phyloP scores from a whole-genome alignment of 2,797 vertebrate genomes.

The Merluccius polli region DNA sequence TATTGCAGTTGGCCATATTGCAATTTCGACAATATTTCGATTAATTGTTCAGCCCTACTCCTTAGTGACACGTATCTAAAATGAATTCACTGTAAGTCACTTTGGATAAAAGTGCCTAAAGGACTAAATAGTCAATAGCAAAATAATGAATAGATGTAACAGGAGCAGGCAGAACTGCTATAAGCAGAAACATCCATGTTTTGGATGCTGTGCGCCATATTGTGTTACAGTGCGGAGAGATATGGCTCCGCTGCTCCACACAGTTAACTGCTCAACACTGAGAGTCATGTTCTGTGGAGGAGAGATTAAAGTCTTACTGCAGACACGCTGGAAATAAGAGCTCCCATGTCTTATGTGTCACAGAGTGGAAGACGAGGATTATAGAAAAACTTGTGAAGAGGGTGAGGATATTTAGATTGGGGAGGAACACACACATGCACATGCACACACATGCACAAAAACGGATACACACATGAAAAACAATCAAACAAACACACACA shows the following conservation, averaged over 20 bases:
- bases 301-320: slow-evolving; percentile 35
- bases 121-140: slow-evolving; percentile 15
- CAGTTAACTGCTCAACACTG: slow-evolving; percentile 38
- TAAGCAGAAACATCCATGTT: not conserved
- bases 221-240: not conserved
- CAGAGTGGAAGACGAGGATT: slow-evolving; percentile 44
- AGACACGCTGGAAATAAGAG: slow-evolving; percentile 42
- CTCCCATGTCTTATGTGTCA: slow-evolving; percentile 24
- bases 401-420: not conserved
- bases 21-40: too few species aligned
- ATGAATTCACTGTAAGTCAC: not conserved
- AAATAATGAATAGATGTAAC: slow-evolving; percentile 11
- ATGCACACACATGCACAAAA: not conserved
- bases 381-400: slow-evolving; percentile 29
- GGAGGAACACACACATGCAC: not conserved
- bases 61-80: not conserved
- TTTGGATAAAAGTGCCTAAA: not conserved
- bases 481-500: not conserved
- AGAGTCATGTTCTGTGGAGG: slow-evolving; percentile 28
- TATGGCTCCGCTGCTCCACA: not conserved
- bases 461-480: slow-evolving; percentile 13
- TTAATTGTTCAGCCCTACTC: not conserved
- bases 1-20: too few species aligned
- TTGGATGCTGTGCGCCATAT: slow-evolving; percentile 10
- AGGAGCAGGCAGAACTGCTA: slow-evolving; percentile 27